Base-by-base conservation (phyloP, 2,797 vertebrate genomes). In the Hapalemur alaotrensis region DNA sequence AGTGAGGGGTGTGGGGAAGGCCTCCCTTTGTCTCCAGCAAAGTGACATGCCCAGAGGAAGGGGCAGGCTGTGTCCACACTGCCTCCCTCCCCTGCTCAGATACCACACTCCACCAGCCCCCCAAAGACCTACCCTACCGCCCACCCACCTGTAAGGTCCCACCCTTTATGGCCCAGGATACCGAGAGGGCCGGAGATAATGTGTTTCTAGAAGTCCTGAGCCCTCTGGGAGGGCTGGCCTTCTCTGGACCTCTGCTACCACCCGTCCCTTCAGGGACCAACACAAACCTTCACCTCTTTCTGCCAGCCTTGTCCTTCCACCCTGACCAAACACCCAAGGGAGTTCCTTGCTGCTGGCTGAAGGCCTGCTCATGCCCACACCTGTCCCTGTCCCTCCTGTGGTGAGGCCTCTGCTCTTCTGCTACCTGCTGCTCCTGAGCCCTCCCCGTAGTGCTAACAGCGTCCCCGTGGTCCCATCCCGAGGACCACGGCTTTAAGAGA, bases 1-100 rank as follows among this genome's bases (percentile, higher is more conserved):
- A 7, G n/a, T 2, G 0, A 5, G 35, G n/a, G 59, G 7, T 5
- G 15, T 0, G 5, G 1, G 25, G 54, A 41, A 79, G 61, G 28
- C 38, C 32, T 23, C 32, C 32, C 2, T 13, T 3, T 14, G 30
- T 38, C 57, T 43, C 80, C 35, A 50, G 57, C n/a, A 48, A 28
- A 78, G 50, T 14, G 43, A 50, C 20, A 5, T 5, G 30, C 35
- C 23, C 67, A 22, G 54, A 46, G 63, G 11, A 48, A 38, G 48
- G 17, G 57, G 22, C 32, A 20, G 43, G 54, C 70, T 1, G 0
- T 0, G 4, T n/a, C 52, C 11, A 0, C 12, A 0, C 38, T 0
- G 22, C 50, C n/a, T 0, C 14, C 18, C 23, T 9, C 32, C 30
- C 11, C 54, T 25, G 83, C 28, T 43, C 41, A 41, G 95, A 48